Base-by-base conservation (phyloP, 2,888 invertebrate genomes). In the Brachyptera putata region DNA sequence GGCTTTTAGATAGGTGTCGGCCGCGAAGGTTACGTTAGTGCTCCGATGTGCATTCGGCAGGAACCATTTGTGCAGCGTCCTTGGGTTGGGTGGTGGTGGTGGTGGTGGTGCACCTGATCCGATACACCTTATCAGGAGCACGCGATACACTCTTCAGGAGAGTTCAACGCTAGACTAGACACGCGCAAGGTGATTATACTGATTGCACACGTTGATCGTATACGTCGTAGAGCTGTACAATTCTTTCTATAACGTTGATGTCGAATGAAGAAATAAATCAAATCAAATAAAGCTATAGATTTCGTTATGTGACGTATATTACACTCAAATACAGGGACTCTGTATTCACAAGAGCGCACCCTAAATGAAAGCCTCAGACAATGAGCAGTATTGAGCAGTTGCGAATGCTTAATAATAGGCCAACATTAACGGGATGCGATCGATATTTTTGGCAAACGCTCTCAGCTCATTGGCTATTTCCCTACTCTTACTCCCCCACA, bases 1-100 rank as follows among this genome's bases (percentile, higher is more conserved):
- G 73, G 73, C 73, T 74, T 73, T n/a, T n/a, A n/a, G 73, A 75
- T 76, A 76, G 75, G 75, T 76, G 75, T 73, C 75, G 72, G 72
- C 72, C 72, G 43, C 4, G 46, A 46, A 46, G 46, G 24, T 46
- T 24, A 24, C n/a, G n/a, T n/a, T n/a, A n/a, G n/a, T n/a, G n/a
- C n/a, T n/a, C n/a, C 46, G 46, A 46, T 21, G 46, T 46, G 46
- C 46, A 46, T 46, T 46, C 24, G 46, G 46, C 24, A 46, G 46
- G 46, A 46, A 16, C 46, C 3, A 24, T 11, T 11, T 7, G n/a
- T 4, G 39, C 4, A n/a, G n/a, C n/a, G n/a, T n/a, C n/a, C n/a
- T n/a, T n/a, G n/a, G n/a, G n/a, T n/a, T n/a, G n/a, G n/a, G n/a
- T n/a, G n/a, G n/a, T n/a, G n/a, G n/a, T n/a, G n/a, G n/a, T n/a